These are phyloP conservation scores for Lycodopsis pacificus DNA, from an alignment of 2,797 vertebrate species.

Conservation along the genomic window DNA sequence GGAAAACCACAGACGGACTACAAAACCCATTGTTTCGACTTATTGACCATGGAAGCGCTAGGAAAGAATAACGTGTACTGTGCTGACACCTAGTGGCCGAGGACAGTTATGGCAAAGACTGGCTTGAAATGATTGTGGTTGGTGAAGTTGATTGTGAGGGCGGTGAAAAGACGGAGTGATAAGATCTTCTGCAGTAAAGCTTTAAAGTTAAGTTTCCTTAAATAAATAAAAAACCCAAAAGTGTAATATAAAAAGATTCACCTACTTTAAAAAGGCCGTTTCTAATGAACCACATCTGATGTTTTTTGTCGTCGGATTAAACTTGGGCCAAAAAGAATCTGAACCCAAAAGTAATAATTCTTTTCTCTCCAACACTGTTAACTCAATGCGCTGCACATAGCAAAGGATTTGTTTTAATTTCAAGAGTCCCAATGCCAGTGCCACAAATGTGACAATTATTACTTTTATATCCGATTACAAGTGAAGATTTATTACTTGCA, in stretches of 20 bases:
- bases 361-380: conserved; percentile 39
- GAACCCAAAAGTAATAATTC: not conserved
- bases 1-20: conserved; percentile 69
- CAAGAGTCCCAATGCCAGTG: conserved; percentile 74
- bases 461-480: conserved; percentile 31
- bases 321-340: conserved; percentile 5
- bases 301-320: conserved; percentile 32
- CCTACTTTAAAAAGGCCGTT: conserved; percentile 27
- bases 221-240: not conserved
- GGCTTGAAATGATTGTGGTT: conserved; percentile 69
- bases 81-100: conserved; percentile 85
- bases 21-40: conserved; percentile 71
- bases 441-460: conserved; percentile 46
- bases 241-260: not conserved
- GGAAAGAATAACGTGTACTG: conserved; percentile 82
- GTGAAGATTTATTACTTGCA: conserved; percentile 12
- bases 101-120: conserved; percentile 63
- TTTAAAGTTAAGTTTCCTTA: conserved; percentile 55
- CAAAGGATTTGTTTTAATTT: conserved; percentile 36
- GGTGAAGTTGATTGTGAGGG: conserved; percentile 62
- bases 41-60: conserved; percentile 87
- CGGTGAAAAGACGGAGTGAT: conserved; percentile 64
- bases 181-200: conserved; percentile 60
- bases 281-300: conserved; percentile 4
- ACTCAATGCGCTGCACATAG: conserved; percentile 26